Percentiles rank a stretch among this genome's conserved stretches.
Evolutionary conservation across 2,797 vertebrate species (phyloP).

Genomic region (Xenops minutus): DNA sequence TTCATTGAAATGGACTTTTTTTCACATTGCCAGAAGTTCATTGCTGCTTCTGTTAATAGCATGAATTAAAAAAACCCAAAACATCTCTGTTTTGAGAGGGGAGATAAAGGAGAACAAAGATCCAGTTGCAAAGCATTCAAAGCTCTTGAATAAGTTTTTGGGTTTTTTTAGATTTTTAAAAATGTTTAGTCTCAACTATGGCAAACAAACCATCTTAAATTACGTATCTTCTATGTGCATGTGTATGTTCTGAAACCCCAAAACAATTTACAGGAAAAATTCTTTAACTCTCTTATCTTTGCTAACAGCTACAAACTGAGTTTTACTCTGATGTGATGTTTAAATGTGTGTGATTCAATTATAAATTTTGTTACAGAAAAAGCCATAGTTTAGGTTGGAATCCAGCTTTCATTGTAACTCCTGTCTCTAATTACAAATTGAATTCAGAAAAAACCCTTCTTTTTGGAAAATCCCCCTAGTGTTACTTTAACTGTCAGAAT

Average conservation of each 20-base stretch:
- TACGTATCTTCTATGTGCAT: background rate
- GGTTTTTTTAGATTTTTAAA: background rate
- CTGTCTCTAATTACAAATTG: background rate
- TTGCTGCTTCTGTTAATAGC: background rate
- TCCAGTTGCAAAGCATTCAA: background rate
- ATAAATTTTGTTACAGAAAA: background rate
- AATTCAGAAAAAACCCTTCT: background rate
- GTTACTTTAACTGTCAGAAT: background rate
- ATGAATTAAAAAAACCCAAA: background rate
- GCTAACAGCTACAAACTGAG: background rate
- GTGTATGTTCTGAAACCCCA: background rate
- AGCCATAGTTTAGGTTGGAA: background rate
- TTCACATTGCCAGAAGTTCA: background rate
- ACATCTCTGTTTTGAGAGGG: background rate
- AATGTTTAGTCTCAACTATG: background rate
- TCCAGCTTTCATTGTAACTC: background rate
- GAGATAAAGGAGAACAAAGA: background rate
- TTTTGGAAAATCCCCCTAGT: fast-evolving
- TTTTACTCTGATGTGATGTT: background rate
- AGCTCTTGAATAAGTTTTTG: background rate
- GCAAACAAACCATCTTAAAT: background rate
- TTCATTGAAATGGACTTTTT: background rate
- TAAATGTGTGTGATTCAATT: background rate
- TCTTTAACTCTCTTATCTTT: conserved; percentile 18
- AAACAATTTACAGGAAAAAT: conserved; percentile 51